Evolutionary conservation across 2,113 vertebrate species (phyloP).

Genomic region (Poeciliopsis turrubarensis): DNA sequence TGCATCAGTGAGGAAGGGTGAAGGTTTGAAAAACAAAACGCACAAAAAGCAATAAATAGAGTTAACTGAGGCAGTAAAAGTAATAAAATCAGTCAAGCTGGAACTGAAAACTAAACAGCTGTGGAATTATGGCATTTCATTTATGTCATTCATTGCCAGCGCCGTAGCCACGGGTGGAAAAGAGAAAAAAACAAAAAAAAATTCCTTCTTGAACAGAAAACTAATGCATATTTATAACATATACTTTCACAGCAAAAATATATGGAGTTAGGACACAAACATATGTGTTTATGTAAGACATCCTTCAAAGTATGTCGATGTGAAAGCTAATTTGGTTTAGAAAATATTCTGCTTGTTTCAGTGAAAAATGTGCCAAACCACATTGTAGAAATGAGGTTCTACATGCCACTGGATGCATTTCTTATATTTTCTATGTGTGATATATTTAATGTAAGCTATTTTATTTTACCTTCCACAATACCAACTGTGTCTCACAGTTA

Average conservation of each 20-base stretch:
- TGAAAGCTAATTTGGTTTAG: background rate
- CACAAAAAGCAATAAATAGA: slow-evolving; percentile 20
- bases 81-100: slow-evolving; percentile 17
- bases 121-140: slow-evolving; percentile 11
- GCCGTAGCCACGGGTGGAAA: background rate
- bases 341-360: background rate
- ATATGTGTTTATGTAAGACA: background rate
- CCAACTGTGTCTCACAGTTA: too few relatives aligned
- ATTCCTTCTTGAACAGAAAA: slow-evolving; percentile 3
- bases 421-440: background rate
- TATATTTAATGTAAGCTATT: background rate
- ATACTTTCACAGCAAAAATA: background rate
- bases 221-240: background rate
- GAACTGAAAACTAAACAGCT: slow-evolving; percentile 7
- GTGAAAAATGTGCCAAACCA: background rate
- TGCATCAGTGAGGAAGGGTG: background rate
- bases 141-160: background rate
- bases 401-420: background rate
- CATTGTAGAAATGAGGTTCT: background rate
- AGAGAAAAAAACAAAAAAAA: background rate
- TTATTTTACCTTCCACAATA: background rate
- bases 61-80: slow-evolving; percentile 22
- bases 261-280: background rate
- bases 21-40: background rate
- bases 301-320: background rate